These are phyloP conservation scores for Operophtera brumata DNA, from an alignment of 2,888 invertebrate genomes.

Conservation along the genomic window DNA sequence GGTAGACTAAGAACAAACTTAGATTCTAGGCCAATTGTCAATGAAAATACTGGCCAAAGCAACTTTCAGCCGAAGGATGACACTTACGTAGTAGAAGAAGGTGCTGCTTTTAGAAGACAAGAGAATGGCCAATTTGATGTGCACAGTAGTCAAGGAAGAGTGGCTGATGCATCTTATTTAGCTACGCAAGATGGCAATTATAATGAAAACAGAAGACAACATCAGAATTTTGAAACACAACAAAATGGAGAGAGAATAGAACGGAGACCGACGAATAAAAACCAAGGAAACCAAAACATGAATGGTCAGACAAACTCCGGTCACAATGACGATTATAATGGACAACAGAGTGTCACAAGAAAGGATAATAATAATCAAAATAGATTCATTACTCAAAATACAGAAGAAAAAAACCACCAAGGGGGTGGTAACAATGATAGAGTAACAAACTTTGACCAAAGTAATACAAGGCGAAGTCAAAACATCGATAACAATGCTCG, in stretches of 20 bases:
- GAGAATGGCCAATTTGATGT: slow-evolving; percentile 4
- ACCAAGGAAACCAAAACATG: neutral
- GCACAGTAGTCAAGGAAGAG: slow-evolving; percentile 13
- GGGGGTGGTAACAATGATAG: neutral
- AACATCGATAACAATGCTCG: neutral
- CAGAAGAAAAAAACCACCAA: neutral
- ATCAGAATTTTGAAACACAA: neutral
- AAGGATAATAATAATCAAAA: neutral
- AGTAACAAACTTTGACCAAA: neutral
- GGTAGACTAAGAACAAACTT: slow-evolving; percentile 19
- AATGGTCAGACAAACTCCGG: neutral
- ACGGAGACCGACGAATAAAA: neutral
- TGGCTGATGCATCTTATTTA: neutral
- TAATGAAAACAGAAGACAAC: neutral
- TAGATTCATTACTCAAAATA: neutral
- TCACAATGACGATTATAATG: neutral
- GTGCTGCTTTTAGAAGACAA: slow-evolving; percentile 15
- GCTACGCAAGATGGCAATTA: neutral
- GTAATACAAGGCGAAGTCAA: neutral
- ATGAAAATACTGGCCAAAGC: neutral
- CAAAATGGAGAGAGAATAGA: neutral
- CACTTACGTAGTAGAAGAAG: slow-evolving; percentile 13
- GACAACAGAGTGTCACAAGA: neutral
- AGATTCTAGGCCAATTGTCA: neutral
- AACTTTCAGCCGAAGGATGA: slow-evolving; percentile 5